Evolutionary conservation across 2,888 invertebrate genomes (phyloP).

Genomic region (Timandra comae): DNA sequence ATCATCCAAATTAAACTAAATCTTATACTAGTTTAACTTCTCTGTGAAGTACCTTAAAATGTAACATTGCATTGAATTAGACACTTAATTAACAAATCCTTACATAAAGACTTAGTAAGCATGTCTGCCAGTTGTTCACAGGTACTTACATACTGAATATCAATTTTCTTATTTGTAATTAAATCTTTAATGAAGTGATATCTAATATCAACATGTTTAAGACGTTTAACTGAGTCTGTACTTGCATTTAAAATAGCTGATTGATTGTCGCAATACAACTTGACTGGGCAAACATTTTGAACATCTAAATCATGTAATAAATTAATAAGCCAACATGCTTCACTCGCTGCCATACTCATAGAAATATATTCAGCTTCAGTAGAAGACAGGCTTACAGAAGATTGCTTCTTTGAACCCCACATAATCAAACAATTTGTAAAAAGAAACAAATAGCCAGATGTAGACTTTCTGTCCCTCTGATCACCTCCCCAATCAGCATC

Average conservation of each 20-base stretch:
- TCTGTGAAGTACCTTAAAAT: no score
- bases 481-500: slow-evolving; percentile 9
- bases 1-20: no score
- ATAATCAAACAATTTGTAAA: background rate
- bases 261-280: slow-evolving; percentile 13
- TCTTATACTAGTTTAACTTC: no score
- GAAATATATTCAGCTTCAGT: slow-evolving; percentile 24
- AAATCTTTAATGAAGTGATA: slow-evolving; percentile 9
- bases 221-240: slow-evolving; percentile 8
- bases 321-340: slow-evolving; percentile 9
- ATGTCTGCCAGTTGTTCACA: slow-evolving; percentile 14
- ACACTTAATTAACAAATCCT: background rate
- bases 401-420: background rate
- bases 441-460: slow-evolving; percentile 4
- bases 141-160: slow-evolving; percentile 15
- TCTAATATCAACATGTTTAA: slow-evolving; percentile 13
- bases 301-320: background rate
- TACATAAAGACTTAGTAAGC: slow-evolving; percentile 7
- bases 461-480: background rate
- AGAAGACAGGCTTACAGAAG: slow-evolving; percentile 22
- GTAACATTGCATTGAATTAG: no score
- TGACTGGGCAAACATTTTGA: slow-evolving; percentile 3
- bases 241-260: slow-evolving; percentile 14
- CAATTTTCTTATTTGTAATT: slow-evolving; percentile 9
- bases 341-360: slow-evolving; percentile 19